Conservation (phyloP, 2,888 invertebrate genomes). For the Chamaedrilus cognettii region DNA sequence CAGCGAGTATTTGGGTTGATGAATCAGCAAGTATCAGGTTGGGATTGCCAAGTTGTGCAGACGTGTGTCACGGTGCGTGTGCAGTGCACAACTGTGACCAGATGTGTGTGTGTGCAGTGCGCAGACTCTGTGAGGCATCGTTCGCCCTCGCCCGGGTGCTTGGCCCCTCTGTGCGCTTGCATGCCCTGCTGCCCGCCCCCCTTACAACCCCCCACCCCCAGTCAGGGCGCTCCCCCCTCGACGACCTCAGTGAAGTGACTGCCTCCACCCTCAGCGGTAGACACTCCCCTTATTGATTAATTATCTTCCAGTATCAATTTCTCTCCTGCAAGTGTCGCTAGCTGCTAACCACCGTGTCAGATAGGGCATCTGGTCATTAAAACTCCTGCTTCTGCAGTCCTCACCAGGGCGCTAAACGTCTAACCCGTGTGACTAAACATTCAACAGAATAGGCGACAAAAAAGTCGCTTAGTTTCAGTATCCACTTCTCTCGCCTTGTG, state of each 20-base stretch:
- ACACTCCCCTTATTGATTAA: constrained; percentile 6
- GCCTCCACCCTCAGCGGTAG: constrained; percentile 69
- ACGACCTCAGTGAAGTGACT: constrained; percentile 69
- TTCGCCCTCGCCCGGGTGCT: constrained; percentile 69
- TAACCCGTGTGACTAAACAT: no score
- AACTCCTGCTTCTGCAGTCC: no score
- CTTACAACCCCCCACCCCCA: constrained; percentile 63
- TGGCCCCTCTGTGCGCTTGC: constrained; percentile 70
- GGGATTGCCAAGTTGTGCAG: neutral
- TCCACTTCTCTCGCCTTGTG: no score
- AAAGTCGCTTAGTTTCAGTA: no score
- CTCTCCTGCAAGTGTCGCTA: no score
- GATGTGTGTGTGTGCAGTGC: constrained; percentile 53
- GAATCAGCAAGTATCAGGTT: neutral
- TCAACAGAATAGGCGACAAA: no score
- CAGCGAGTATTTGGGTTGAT: neutral
- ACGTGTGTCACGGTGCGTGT: neutral
- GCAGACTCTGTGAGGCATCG: constrained; percentile 70
- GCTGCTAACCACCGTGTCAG: no score
- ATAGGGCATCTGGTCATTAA: no score
- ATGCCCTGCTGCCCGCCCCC: constrained; percentile 67
- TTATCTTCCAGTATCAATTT: no score
- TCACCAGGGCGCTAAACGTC: no score
- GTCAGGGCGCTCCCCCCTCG: constrained; percentile 61
- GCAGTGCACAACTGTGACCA: neutral